phyloP scores from a whole-genome alignment of 2,888 invertebrate genomes.

The Macrophya alboannulata region DNA sequence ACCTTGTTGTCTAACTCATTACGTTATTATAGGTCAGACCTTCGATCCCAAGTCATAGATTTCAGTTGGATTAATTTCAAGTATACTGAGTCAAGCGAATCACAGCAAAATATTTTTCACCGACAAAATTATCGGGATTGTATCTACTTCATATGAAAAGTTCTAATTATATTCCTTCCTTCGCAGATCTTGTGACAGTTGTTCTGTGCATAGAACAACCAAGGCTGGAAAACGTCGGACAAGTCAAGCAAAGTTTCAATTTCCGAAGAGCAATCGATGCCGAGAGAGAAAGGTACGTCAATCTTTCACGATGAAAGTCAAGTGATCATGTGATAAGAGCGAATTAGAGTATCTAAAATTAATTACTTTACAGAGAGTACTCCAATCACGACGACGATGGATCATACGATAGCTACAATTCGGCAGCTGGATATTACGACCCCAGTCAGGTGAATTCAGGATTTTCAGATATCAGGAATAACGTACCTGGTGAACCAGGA shows the following conservation, averaged over 20 bases:
- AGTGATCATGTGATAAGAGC: slow-evolving; percentile 4
- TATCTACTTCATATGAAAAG: background rate
- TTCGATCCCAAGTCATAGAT: background rate
- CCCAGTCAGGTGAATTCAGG: slow-evolving; percentile 78
- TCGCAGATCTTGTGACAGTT: slow-evolving; percentile 71
- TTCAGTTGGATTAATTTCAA: background rate
- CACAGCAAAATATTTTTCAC: background rate
- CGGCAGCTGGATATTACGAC: slow-evolving; percentile 74
- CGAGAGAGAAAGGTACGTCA: slow-evolving; percentile 74
- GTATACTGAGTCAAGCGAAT: background rate
- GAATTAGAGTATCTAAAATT: background rate
- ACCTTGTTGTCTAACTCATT: background rate
- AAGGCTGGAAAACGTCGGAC: slow-evolving; percentile 68
- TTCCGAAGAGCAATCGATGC: slow-evolving; percentile 77
- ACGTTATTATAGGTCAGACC: background rate
- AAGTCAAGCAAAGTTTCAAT: slow-evolving; percentile 71
- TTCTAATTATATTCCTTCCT: background rate
- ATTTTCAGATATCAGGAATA: slow-evolving; percentile 83
- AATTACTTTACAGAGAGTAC: slow-evolving; percentile 71
- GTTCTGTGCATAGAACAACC: slow-evolving; percentile 69
- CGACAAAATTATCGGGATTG: background rate
- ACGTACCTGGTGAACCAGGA: slow-evolving; percentile 86
- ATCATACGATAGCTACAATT: slow-evolving; percentile 72
- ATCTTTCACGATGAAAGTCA: slow-evolving; percentile 30
- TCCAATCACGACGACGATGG: slow-evolving; percentile 74